phyloP scores from a whole-genome alignment of 2,888 invertebrate species.

The Drosophila formosana region DNA sequence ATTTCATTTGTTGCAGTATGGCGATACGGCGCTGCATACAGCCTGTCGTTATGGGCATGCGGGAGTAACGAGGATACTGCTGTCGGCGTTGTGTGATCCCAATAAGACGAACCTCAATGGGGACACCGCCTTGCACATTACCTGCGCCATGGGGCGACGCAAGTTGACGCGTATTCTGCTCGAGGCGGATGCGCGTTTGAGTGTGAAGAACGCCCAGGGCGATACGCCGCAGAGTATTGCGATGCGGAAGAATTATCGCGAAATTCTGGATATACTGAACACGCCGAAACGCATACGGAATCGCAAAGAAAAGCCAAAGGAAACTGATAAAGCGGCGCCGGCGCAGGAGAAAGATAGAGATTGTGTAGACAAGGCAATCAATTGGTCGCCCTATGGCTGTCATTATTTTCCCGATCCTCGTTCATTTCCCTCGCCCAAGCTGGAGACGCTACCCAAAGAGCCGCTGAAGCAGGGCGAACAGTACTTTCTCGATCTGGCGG shows the following conservation, averaged over 20 bases:
- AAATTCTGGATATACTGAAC: slow-evolving; percentile 92
- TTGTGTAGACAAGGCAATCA: slow-evolving; percentile 84
- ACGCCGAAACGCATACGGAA: slow-evolving; percentile 83
- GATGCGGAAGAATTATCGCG: slow-evolving; percentile 92
- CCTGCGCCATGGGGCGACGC: slow-evolving; percentile 96
- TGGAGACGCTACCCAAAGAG: slow-evolving; percentile 94
- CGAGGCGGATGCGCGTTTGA: slow-evolving; percentile 92
- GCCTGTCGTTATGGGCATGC: slow-evolving; percentile 98
- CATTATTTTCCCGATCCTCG: slow-evolving; percentile 95
- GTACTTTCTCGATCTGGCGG: slow-evolving; percentile 97
- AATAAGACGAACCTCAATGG: slow-evolving; percentile 98
- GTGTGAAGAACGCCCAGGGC: slow-evolving; percentile 87
- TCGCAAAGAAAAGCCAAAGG: slow-evolving; percentile 71
- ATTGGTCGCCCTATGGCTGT: slow-evolving; percentile 96
- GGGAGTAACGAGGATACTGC: slow-evolving; percentile 96
- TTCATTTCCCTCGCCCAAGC: slow-evolving; percentile 93
- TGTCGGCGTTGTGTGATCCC: slow-evolving; percentile 94
- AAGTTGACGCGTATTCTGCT: slow-evolving; percentile 96
- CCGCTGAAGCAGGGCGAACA: slow-evolving; percentile 95
- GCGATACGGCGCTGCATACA: slow-evolving; percentile 97
- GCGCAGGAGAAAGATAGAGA: slow-evolving; percentile 76
- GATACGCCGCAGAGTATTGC: slow-evolving; percentile 97
- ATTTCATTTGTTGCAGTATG: slow-evolving; percentile 90
- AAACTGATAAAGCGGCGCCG: slow-evolving; percentile 26
- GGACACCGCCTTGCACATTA: slow-evolving; percentile 96